A percentile compares a stretch with the other conserved stretches of the same genome.
phyloP scores from a whole-genome alignment of 2,113 vertebrate genomes.

The Urocitellus parryii region DNA sequence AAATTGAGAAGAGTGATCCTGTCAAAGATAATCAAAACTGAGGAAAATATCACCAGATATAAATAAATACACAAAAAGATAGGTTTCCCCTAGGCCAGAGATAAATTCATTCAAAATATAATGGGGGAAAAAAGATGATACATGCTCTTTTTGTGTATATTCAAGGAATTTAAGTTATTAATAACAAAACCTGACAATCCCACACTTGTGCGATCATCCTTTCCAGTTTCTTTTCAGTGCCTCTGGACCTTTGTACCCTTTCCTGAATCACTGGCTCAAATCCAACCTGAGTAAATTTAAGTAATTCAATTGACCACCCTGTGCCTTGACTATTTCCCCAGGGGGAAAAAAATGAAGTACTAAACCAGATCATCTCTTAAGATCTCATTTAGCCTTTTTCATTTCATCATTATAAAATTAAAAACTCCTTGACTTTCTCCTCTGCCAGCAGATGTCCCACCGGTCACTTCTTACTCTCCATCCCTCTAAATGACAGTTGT shows the following conservation, averaged over 20 bases:
- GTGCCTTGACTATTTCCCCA: not conserved
- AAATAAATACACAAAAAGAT: not conserved
- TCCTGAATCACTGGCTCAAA: not conserved
- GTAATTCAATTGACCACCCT: not conserved
- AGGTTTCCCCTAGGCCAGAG: constrained; percentile 1
- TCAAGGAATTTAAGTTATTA: not conserved
- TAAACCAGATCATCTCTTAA: not conserved
- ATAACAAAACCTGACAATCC: not conserved
- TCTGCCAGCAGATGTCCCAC: not conserved
- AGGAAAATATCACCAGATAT: not conserved
- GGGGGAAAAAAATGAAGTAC: not conserved
- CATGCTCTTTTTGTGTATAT: not conserved
- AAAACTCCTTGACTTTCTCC: not conserved
- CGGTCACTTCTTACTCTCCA: not conserved
- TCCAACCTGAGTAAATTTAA: not conserved
- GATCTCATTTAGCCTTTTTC: not conserved
- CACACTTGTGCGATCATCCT: not conserved
- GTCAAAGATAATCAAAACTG: not conserved
- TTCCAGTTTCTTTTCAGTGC: not conserved
- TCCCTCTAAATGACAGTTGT: not conserved
- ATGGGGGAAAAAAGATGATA: not conserved
- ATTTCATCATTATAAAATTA: constrained; percentile 11
- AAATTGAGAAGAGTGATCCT: no score
- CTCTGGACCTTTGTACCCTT: not conserved
- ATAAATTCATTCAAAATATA: not conserved